Evolutionary conservation across 1,140 invertebrate genomes (phyloP), one percentile per base, ranked within the genome.

Genomic region (Dinothrombium tinctorium): DNA sequence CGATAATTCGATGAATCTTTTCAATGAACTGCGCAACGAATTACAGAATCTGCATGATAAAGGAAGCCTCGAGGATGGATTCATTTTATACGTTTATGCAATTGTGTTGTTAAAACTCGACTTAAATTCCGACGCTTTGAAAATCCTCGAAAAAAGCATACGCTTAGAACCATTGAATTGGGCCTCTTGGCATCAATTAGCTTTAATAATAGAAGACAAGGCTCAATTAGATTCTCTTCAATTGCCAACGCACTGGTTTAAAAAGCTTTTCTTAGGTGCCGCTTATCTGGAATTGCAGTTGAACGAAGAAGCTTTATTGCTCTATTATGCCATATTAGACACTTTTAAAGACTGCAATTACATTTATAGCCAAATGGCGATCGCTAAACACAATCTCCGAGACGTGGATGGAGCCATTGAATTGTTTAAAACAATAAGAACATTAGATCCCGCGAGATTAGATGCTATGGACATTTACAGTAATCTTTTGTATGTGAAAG

Each of bases 391-490:
- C 61, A 86, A 94, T 52, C 74, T 77, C 56, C 69, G 83, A 71
- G 83, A 90, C 63, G 73, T 89, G 19, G 82, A 87, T 53, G 72
- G 76, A 54, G 82, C 86, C 1, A 76, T 92, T 44, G 66, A 71
- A 43, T 69, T 74, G 38, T 96, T 90, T 53, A 69, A 74, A 54
- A 65, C 71, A 33, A 63, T 95, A 14, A 72, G 78, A 46, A 68
- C 74, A 51, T 64, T 69, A 49, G 90, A 96, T 68, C 90, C 90
- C 1, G 90, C 73, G 56, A 68, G 87, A 40, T 58, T 95, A 21
- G 87, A 95, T 52, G 84, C 90, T 55, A 76, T 94, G 68, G 90
- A 95, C 61, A 81, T 76, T 0, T 94, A 83, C 57, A 94, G 86
- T n/a, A 92, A 96, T 65, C 60, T 94, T 32, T 60, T 96, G 6